Evolutionary conservation across 2,113 vertebrate genomes (phyloP).

Genomic region (Barbus barbus): DNA sequence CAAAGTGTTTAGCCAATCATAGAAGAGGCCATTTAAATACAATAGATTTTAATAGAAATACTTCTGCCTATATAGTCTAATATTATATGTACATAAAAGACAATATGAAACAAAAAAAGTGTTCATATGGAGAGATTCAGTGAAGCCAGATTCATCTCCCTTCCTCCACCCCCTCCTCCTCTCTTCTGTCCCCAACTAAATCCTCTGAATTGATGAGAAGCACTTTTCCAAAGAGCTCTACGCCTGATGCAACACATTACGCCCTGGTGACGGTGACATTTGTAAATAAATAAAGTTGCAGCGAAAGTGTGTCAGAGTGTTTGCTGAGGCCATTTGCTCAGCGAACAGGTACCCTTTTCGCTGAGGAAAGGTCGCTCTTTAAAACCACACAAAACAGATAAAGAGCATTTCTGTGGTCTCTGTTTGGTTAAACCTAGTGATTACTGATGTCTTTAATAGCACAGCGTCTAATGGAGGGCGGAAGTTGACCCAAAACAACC

Average conservation of each 20-base stretch:
- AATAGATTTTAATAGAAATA: not conserved
- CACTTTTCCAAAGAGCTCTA: constrained; percentile 34
- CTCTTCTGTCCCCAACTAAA: not conserved
- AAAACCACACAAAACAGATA: not conserved
- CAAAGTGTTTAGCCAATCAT: not conserved
- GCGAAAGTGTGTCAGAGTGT: constrained; percentile 11
- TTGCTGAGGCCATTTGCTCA: constrained; percentile 5
- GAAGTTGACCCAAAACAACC: not conserved
- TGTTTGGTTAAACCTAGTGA: constrained; percentile 5
- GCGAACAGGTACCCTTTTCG: not conserved
- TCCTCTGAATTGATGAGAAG: constrained; percentile 36
- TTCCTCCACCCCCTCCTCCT: not conserved
- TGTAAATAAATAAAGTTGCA: constrained; percentile 39
- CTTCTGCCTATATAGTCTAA: not conserved
- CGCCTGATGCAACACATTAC: constrained; percentile 28
- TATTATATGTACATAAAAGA: not conserved
- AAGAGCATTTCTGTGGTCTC: not conserved
- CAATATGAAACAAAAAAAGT: not conserved
- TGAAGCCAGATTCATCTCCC: not conserved
- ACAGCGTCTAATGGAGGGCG: not conserved
- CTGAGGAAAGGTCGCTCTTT: constrained; percentile 19
- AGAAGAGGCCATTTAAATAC: not conserved
- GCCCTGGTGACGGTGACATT: constrained; percentile 22
- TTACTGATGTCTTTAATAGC: constrained; percentile 23
- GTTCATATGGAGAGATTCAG: not conserved